These are phyloP conservation scores for Trachelus iudaicus DNA, from an alignment of 2,888 invertebrate species.

Conservation along the genomic window DNA sequence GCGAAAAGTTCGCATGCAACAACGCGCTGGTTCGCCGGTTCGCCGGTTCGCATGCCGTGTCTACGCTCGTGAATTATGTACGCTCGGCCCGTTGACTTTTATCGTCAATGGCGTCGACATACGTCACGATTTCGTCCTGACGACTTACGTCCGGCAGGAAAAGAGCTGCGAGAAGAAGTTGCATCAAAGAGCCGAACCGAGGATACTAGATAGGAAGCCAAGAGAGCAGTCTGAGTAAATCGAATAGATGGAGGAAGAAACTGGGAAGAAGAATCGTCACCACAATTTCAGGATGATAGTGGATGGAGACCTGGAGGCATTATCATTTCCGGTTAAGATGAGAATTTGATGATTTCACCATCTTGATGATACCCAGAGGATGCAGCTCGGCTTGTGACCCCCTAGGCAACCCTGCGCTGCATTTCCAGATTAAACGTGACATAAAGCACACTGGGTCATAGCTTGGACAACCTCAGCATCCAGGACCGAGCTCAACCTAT, in stretches of 20 bases:
- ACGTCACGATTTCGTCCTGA: neutral
- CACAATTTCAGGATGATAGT: neutral
- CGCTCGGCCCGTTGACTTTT: neutral
- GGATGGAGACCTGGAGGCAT: neutral
- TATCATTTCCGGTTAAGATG: neutral
- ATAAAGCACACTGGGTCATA: constrained; percentile 37
- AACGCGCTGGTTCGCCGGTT: neutral
- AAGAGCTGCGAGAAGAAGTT: neutral
- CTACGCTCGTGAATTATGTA: neutral
- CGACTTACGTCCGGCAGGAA: neutral
- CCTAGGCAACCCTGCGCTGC: constrained; percentile 21
- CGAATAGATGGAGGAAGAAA: neutral
- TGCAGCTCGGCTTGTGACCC: neutral
- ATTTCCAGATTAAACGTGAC: constrained; percentile 56
- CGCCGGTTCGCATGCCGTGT: neutral
- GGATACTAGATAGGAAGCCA: neutral
- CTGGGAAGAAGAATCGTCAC: neutral
- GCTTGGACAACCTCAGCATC: neutral
- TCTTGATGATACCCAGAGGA: neutral
- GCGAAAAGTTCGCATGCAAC: constrained; percentile 39
- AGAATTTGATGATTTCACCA: neutral
- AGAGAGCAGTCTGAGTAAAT: neutral
- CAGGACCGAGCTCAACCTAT: neutral
- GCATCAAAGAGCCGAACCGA: neutral
- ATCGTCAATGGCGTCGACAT: neutral